A percentile compares a stretch with the other conserved stretches of the same genome.
Conservation (phyloP, 1,140 invertebrate species). For the Eubasilissa regina region DNA sequence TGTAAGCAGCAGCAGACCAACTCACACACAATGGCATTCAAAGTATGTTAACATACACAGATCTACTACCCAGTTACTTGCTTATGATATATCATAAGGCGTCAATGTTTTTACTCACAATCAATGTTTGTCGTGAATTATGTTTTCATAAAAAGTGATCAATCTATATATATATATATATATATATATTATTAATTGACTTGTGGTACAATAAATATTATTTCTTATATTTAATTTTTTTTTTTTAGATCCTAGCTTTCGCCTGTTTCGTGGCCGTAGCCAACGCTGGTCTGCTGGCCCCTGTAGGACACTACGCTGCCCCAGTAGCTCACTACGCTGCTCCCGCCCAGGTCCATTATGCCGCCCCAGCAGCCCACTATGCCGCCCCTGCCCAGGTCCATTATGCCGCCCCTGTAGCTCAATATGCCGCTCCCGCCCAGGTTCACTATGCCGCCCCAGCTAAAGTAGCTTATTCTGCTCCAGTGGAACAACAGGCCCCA, state of each 20-base stretch:
- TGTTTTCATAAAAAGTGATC: too few species aligned
- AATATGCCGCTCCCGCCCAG: neutral
- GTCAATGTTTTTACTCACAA: too few species aligned
- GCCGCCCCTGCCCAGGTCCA: conserved; percentile 26
- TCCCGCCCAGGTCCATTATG: conserved; percentile 18
- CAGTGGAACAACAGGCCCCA: conserved; percentile 58
- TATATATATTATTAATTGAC: too few species aligned
- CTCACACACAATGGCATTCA: neutral
- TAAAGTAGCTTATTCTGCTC: conserved; percentile 55
- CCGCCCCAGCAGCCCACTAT: conserved; percentile 3
- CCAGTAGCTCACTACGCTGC: conserved; percentile 59
- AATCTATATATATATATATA: too few species aligned
- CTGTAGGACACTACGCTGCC: conserved; percentile 38
- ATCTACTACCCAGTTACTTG: too few species aligned
- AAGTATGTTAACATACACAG: neutral
- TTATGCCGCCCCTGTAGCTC: conserved; percentile 57
- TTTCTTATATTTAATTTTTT: neutral
- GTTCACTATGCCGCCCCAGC: conserved; percentile 46
- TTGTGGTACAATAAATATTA: too few species aligned
- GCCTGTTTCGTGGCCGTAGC: conserved; percentile 58
- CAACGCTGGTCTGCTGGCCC: conserved; percentile 48
- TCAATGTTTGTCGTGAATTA: too few species aligned
- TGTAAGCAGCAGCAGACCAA: neutral
- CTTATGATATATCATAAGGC: too few species aligned
- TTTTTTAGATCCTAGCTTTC: conserved; percentile 51